Conservation (phyloP, 2,113 vertebrate genomes). For the Mesoclemmys tuberculata region DNA sequence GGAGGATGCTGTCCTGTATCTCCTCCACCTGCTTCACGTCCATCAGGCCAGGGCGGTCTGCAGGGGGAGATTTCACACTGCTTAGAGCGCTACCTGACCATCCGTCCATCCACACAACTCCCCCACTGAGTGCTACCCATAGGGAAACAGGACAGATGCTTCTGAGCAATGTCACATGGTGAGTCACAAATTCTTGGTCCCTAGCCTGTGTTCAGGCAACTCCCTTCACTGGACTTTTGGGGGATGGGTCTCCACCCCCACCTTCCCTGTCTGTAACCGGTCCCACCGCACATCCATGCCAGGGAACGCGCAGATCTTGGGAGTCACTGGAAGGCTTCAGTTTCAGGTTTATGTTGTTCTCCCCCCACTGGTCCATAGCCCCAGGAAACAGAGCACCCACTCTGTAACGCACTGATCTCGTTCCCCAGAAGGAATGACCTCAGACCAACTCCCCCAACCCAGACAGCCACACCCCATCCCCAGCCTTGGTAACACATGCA, state of each 20-base stretch:
- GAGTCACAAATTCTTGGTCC: fast-evolving
- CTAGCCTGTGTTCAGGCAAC: neutral
- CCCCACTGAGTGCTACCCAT: too few relatives aligned
- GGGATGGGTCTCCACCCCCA: neutral
- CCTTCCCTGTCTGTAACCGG: neutral
- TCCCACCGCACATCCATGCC: neutral
- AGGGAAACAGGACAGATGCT: neutral
- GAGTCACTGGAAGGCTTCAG: neutral
- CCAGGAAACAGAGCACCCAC: neutral
- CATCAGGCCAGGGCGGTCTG: constrained; percentile 97
- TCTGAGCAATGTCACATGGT: neutral
- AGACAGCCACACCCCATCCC: neutral
- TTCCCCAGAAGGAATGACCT: neutral
- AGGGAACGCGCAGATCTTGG: neutral
- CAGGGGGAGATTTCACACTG: constrained; percentile 13
- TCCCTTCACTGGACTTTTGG: neutral
- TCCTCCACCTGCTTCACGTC: constrained; percentile 96
- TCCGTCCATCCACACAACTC: too few relatives aligned
- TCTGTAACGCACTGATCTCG: neutral
- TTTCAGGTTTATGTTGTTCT: neutral
- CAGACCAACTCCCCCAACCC: neutral
- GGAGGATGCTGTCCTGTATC: constrained; percentile 96
- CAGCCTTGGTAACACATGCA: neutral
- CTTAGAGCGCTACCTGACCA: neutral
- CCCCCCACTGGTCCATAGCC: neutral